Conservation (phyloP, 2,888 invertebrate genomes). For the Pterobdella sp. region DNA sequence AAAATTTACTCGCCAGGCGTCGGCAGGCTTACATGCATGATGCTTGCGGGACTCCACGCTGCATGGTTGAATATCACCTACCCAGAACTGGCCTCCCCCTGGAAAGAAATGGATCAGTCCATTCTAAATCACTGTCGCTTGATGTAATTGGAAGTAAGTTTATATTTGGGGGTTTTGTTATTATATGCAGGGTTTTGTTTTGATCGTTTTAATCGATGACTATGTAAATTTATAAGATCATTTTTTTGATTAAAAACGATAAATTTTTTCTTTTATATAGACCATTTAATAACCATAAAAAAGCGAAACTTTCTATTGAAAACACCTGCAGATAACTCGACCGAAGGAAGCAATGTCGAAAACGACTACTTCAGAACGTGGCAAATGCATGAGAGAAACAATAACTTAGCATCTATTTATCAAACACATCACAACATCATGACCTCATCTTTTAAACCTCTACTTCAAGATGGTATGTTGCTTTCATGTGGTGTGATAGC, state of each 20-base stretch:
- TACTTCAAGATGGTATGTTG: conserved; percentile 2
- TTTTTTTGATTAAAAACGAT: not conserved
- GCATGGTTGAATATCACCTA: conserved; percentile 23
- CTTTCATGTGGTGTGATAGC: too few species aligned
- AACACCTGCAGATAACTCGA: conserved; percentile 10
- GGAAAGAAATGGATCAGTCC: conserved; percentile 19
- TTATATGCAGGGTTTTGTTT: too few species aligned
- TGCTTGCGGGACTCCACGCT: conserved; percentile 19
- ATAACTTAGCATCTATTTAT: not conserved
- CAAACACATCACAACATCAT: conserved; percentile 10
- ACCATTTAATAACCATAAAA: too few species aligned
- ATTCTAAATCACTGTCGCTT: conserved; percentile 22
- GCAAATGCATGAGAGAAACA: conserved; percentile 35
- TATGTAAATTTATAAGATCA: not conserved
- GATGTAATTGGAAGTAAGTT: conserved; percentile 17
- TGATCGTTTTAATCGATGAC: not conserved
- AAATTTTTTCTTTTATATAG: too few species aligned
- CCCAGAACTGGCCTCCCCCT: conserved; percentile 17
- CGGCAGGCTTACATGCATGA: not conserved
- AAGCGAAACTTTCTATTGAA: not conserved
- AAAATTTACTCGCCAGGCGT: too few species aligned
- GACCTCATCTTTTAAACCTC: conserved; percentile 2
- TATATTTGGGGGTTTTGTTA: too few species aligned
- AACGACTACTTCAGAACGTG: conserved; percentile 40
- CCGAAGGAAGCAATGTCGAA: conserved; percentile 31